Percentiles rank a stretch among this genome's conserved stretches.
These are phyloP conservation scores for Acronicta leporina DNA, from an alignment of 2,888 invertebrate genomes.

Conservation along the genomic window DNA sequence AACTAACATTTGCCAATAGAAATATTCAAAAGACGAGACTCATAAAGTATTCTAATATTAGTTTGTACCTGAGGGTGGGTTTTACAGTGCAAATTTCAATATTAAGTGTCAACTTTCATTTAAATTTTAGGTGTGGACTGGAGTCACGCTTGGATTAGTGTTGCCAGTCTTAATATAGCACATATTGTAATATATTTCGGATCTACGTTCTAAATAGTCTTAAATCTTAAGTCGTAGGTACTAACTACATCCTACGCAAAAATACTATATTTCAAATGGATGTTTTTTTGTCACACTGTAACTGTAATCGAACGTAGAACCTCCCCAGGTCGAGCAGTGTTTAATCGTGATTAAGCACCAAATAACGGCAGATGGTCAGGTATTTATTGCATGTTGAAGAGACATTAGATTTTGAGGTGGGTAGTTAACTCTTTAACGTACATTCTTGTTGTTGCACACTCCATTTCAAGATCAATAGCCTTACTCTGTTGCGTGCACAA, in stretches of 20 bases:
- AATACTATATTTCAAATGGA: too few relatives aligned
- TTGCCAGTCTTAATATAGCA: too few relatives aligned
- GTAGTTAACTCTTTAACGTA: conserved; percentile 11
- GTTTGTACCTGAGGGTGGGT: conserved; percentile 17
- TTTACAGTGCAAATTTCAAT: conserved; percentile 7
- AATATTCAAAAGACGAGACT: conserved; percentile 22
- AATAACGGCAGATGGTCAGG: conserved; percentile 17
- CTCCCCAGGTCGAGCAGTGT: too few relatives aligned
- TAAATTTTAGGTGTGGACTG: too few relatives aligned
- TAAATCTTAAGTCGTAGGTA: too few relatives aligned
- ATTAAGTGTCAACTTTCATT: not conserved
- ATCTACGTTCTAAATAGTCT: too few relatives aligned
- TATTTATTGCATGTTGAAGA: conserved; percentile 25
- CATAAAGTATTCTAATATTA: conserved; percentile 10
- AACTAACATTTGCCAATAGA: conserved; percentile 26
- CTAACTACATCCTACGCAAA: too few relatives aligned
- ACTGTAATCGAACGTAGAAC: too few relatives aligned
- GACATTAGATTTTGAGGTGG: conserved; percentile 15
- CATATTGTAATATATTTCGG: too few relatives aligned
- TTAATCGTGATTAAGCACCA: conserved; percentile 23
- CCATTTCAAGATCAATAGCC: not conserved
- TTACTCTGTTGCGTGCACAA: not conserved
- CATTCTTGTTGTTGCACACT: conserved; percentile 1
- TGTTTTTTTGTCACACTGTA: too few relatives aligned
- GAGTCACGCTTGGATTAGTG: too few relatives aligned